Percentiles rank a stretch among this genome's conserved stretches.
These are phyloP conservation scores for Himalopsyche phryganea DNA, from an alignment of 1,140 invertebrate species.

Conservation along the genomic window DNA sequence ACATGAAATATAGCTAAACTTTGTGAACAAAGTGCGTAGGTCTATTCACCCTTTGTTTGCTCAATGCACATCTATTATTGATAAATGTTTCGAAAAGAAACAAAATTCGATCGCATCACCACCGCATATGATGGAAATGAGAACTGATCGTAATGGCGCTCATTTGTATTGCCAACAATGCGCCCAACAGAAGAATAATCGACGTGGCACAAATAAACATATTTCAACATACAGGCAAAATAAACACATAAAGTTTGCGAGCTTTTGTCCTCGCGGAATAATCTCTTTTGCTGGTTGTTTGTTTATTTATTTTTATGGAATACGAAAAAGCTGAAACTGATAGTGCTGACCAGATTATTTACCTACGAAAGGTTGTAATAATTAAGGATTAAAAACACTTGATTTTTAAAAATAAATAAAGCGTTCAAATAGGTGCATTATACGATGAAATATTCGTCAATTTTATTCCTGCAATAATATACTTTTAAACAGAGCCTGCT, in stretches of 20 bases:
- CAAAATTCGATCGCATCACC: slow-evolving; percentile 12
- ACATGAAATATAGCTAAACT: slow-evolving; percentile 6
- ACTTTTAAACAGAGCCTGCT: too few species aligned
- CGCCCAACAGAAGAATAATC: slow-evolving; percentile 23
- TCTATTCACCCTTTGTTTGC: slow-evolving; percentile 20
- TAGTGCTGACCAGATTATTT: too few species aligned
- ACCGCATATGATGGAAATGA: slow-evolving; percentile 23
- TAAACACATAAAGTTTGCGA: slow-evolving; percentile 19
- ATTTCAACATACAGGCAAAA: slow-evolving; percentile 14
- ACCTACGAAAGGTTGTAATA: too few species aligned
- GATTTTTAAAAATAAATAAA: too few species aligned
- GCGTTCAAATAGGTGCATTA: too few species aligned
- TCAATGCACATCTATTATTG: slow-evolving; percentile 6
- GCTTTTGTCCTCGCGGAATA: background rate
- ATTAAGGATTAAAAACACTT: too few species aligned
- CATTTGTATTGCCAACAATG: slow-evolving; percentile 29
- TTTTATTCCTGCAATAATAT: too few species aligned
- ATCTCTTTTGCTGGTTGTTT: too few species aligned
- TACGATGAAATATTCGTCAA: too few species aligned
- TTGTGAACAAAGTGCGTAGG: slow-evolving; percentile 3
- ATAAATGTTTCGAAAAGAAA: slow-evolving; percentile 23
- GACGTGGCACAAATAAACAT: slow-evolving; percentile 32
- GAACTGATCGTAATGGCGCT: slow-evolving; percentile 25
- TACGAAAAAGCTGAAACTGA: too few species aligned
- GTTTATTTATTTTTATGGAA: too few species aligned